Base-by-base conservation (phyloP, 2,113 vertebrate species). In the Erythrocebus patas region DNA sequence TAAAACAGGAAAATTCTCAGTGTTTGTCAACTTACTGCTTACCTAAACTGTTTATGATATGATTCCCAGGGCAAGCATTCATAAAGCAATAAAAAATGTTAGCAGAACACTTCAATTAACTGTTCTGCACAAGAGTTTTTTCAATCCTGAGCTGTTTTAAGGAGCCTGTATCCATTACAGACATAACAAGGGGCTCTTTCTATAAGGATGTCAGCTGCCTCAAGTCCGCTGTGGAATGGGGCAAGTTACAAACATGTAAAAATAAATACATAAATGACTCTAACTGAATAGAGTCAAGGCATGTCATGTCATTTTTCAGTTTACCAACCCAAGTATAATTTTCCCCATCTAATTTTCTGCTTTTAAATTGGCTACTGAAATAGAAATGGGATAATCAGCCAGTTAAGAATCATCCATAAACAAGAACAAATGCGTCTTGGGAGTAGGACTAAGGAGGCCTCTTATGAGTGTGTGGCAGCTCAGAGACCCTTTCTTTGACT, bases 81-180 rank as follows among this genome's bases (percentile, higher is more conserved):
- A 95, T 10, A 72, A 70, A 97, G 87, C 76, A 87, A 76, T 68
- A 70, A 79, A 89, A 93, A 38, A 70, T 73, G 91, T 61, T 52
- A 92, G 91, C 32, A 80, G 64, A 87, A 93, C 57, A 70, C 94
- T 92, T 78, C 18, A 25, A 91, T 78, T 80, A 96, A 89, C 87
- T 91, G 81, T 50, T 75, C 43, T 32, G 66, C 2, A 13, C 48
- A 6, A 18, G 86, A 61, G 35, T n/a, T 55, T 81, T 13, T 89
- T 76, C 83, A 70, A 48, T 86, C 64, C 43, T 1, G n/a, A 91
- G 81, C 32, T 80, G 72, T 90, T 94, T 94, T 55, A 95, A 91
- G 48, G 64, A 89, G 50, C 7, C 40, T 68, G 35, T 66, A 80
- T 75, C 80, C 88, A 82, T 85, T 85, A 78, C 89, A 79, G 72